These are phyloP conservation scores for Montifringilla adamsi DNA, from an alignment of 2,113 vertebrate species.

Conservation along the genomic window DNA sequence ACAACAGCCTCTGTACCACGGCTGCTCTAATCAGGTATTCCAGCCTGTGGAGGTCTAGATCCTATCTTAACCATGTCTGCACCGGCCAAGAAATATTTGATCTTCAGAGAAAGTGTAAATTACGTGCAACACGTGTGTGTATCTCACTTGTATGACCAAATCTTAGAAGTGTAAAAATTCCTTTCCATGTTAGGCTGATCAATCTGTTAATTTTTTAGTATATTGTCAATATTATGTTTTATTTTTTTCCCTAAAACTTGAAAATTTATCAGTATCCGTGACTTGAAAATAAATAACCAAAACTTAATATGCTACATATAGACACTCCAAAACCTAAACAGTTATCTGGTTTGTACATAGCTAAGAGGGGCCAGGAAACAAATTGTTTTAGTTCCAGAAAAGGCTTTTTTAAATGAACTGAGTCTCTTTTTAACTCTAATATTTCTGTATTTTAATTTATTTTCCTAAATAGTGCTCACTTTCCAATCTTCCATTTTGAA, in stretches of 20 bases:
- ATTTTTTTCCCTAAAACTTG: neutral
- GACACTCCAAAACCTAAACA: neutral
- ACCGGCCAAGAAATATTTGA: neutral
- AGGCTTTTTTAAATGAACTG: neutral
- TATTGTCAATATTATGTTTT: neutral
- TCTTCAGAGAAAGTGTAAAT: neutral
- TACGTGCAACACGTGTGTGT: neutral
- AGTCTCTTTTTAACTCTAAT: neutral
- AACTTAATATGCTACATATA: neutral
- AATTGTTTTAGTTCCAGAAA: neutral
- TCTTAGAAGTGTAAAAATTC: neutral
- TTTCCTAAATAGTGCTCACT: neutral
- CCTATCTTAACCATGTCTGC: neutral
- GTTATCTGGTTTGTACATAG: neutral
- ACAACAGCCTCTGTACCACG: neutral
- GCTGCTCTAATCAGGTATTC: neutral
- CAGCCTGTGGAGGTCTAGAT: constrained; percentile 18
- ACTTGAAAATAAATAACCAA: neutral
- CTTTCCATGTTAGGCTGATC: neutral
- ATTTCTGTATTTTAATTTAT: neutral
- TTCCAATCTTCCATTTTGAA: neutral
- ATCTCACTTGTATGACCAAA: neutral
- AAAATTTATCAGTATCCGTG: neutral
- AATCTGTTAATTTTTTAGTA: neutral
- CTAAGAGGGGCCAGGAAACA: neutral